Conservation (phyloP, 1,140 invertebrate species). For the Linepithema humile region DNA sequence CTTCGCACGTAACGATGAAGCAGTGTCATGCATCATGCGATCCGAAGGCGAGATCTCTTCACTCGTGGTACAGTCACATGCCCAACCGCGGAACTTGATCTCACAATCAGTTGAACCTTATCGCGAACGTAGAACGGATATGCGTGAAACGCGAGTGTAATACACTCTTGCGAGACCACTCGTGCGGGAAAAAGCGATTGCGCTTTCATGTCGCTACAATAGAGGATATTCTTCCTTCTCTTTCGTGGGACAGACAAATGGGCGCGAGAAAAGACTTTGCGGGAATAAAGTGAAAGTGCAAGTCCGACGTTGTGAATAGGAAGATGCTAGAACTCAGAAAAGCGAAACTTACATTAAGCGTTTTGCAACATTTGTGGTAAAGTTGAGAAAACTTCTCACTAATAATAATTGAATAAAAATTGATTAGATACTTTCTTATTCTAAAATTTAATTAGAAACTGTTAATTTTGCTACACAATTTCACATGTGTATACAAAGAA, state of each 20-base stretch:
- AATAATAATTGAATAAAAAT: not conserved
- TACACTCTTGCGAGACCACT: not conserved
- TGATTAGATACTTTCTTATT: not conserved
- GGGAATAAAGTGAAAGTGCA: slow-evolving; percentile 4
- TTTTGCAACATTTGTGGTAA: not conserved
- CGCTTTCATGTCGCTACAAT: not conserved
- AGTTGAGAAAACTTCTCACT: not conserved
- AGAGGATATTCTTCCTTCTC: not conserved
- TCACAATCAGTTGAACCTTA: not conserved
- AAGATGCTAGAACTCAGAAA: not conserved
- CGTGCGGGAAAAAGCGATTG: not conserved
- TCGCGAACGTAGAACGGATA: not conserved
- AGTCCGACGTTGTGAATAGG: not conserved
- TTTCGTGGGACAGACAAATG: not conserved
- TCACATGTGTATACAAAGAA: not conserved
- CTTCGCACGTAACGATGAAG: slow-evolving; percentile 10
- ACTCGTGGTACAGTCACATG: not conserved
- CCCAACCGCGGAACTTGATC: not conserved
- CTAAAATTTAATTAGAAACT: not conserved
- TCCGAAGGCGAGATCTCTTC: not conserved
- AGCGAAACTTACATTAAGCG: not conserved
- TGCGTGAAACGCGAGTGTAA: not conserved
- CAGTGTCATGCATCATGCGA: slow-evolving; percentile 13
- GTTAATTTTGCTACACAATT: not conserved
- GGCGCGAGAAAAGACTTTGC: not conserved